Percentiles rank a stretch among this genome's conserved stretches.
Evolutionary conservation across 2,113 vertebrate genomes (phyloP).

Genomic region (Oenanthe melanoleuca): DNA sequence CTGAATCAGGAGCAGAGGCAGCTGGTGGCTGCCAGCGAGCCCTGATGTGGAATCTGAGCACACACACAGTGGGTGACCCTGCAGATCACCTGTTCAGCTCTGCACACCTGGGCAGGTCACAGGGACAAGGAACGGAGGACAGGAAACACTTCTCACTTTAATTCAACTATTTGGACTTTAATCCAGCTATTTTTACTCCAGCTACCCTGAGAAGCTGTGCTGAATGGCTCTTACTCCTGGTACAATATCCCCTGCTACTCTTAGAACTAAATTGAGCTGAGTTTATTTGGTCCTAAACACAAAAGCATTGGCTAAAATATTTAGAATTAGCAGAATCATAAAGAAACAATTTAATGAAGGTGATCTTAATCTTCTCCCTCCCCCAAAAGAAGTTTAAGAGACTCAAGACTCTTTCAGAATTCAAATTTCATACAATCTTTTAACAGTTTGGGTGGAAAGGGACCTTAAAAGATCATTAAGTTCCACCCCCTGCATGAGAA

Average conservation of each 20-base stretch:
- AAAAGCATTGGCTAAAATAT: accelerated
- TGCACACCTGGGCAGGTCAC: no score
- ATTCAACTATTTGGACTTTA: background rate
- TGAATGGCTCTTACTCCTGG: no score
- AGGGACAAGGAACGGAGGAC: accelerated
- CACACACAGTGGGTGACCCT: accelerated
- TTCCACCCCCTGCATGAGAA: accelerated
- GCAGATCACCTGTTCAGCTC: background rate
- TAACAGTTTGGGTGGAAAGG: background rate
- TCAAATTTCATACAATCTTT: background rate
- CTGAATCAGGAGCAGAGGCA: background rate
- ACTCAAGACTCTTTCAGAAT: background rate
- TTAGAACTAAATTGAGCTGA: accelerated
- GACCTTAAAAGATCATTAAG: no score
- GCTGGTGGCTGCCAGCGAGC: background rate
- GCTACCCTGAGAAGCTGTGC: accelerated
- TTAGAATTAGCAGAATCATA: background rate
- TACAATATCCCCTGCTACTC: background rate
- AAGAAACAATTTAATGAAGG: background rate
- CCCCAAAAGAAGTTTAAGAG: accelerated
- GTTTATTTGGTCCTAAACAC: background rate
- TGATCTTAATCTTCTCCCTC: accelerated
- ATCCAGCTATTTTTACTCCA: no score
- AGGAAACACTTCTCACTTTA: background rate
- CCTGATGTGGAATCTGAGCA: background rate